A percentile compares a stretch with the other conserved stretches of the same genome.
These are phyloP conservation scores for Acleris holmiana DNA, from an alignment of 2,888 invertebrate species.

Conservation along the genomic window DNA sequence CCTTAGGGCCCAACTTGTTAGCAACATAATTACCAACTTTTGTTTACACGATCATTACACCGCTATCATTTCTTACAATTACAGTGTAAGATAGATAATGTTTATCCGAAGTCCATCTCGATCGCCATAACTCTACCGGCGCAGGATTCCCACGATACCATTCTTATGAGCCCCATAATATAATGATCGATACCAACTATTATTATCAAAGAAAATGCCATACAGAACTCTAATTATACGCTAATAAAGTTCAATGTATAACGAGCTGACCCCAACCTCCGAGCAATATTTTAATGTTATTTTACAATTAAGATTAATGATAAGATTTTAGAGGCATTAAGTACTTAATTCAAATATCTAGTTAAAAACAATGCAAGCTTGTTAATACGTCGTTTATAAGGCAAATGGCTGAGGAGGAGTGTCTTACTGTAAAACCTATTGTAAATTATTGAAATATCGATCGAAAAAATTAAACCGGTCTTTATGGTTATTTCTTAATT, in stretches of 20 bases:
- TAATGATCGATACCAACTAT: conserved; percentile 76
- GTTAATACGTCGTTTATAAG: conserved; percentile 69
- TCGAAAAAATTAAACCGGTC: not conserved
- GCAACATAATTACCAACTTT: conserved; percentile 34
- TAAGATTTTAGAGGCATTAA: conserved; percentile 79
- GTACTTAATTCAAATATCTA: conserved; percentile 82
- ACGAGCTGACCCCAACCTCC: conserved; percentile 53
- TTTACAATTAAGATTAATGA: conserved; percentile 84
- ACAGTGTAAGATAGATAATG: conserved; percentile 38
- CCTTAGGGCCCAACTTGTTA: conserved; percentile 35
- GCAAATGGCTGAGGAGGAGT: conserved; percentile 72
- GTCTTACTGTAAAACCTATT: conserved; percentile 43
- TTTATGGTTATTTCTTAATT: conserved; percentile 24
- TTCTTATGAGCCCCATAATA: conserved; percentile 75
- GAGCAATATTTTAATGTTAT: conserved; percentile 82
- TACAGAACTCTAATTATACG: conserved; percentile 58
- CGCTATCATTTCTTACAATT: conserved; percentile 37
- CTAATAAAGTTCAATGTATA: conserved; percentile 58
- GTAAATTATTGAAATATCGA: conserved; percentile 48
- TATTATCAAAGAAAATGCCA: conserved; percentile 57
- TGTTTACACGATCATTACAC: conserved; percentile 37
- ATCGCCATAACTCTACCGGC: conserved; percentile 71
- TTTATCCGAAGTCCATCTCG: conserved; percentile 56
- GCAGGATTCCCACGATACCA: conserved; percentile 80
- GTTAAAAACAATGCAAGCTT: conserved; percentile 68